phyloP scores from a whole-genome alignment of 2,888 invertebrate genomes.

The Lithophane ornitopus region DNA sequence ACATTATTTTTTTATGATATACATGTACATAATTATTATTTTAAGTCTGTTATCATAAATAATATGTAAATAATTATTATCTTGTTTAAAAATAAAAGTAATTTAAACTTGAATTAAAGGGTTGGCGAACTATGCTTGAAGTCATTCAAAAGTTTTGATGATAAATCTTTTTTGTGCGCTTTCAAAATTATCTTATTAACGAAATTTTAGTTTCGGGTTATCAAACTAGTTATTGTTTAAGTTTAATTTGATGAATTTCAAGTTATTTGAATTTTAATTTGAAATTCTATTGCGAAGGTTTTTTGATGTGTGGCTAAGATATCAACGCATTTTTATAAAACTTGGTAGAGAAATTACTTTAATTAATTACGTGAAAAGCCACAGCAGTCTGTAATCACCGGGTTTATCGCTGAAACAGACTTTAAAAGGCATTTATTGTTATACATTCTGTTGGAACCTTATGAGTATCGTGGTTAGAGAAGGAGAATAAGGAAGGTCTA shows the following conservation, averaged over 20 bases:
- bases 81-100: background rate
- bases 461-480: no score
- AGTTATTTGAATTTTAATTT: background rate
- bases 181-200: conserved; percentile 33
- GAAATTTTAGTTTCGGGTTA: conserved; percentile 19
- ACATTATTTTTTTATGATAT: no score
- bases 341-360: background rate
- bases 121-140: background rate
- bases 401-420: background rate
- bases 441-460: no score
- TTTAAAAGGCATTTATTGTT: no score
- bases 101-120: conserved; percentile 28
- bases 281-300: background rate
- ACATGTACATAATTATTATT: no score
- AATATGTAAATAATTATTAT: no score
- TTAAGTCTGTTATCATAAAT: no score
- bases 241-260: conserved; percentile 14
- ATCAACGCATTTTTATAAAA: background rate
- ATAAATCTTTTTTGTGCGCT: conserved; percentile 25
- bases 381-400: background rate
- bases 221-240: conserved; percentile 19
- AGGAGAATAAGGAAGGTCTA: no score
- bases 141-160: conserved; percentile 28
- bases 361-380: background rate
- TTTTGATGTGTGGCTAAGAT: no score